Evolutionary conservation across 2,113 vertebrate species (phyloP).

Genomic region (Paramisgurnus dabryanus): DNA sequence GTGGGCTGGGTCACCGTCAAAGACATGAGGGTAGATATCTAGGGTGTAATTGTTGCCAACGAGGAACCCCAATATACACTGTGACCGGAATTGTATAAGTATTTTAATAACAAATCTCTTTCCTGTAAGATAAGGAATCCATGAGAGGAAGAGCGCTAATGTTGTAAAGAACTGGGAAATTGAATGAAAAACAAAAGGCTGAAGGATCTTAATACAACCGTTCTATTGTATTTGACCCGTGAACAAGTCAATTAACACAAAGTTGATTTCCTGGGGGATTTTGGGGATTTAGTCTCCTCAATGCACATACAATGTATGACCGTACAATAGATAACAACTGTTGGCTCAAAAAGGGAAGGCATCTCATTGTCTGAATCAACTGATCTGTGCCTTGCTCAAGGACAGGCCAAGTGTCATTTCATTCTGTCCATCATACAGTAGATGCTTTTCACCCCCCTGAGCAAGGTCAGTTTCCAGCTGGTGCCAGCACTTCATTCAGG

Average conservation of each 20-base stretch:
- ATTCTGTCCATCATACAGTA: slow-evolving; percentile 4
- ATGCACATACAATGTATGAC: background rate
- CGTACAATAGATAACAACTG: background rate
- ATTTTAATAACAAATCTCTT: too few species aligned
- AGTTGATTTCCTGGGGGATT: too few species aligned
- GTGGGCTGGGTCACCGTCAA: background rate
- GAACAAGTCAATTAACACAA: background rate
- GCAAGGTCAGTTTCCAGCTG: slow-evolving; percentile 51
- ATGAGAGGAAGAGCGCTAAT: too few species aligned
- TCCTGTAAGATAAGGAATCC: too few species aligned
- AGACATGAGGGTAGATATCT: slow-evolving; percentile 3
- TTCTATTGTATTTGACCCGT: background rate
- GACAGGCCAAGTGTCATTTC: slow-evolving; percentile 16
- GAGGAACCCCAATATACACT: background rate
- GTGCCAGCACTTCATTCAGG: slow-evolving; percentile 38
- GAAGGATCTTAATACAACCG: too few species aligned
- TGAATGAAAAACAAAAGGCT: too few species aligned
- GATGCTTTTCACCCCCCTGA: slow-evolving; percentile 8
- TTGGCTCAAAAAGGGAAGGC: background rate
- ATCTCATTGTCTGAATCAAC: slow-evolving; percentile 6
- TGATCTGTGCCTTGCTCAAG: slow-evolving; percentile 22
- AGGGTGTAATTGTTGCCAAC: background rate
- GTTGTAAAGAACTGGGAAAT: too few species aligned
- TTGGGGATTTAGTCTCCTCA: background rate
- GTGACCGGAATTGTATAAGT: background rate